A percentile compares a stretch with the other conserved stretches of the same genome.
phyloP scores from a whole-genome alignment of 2,888 invertebrate species.

The Sinelater perroti region DNA sequence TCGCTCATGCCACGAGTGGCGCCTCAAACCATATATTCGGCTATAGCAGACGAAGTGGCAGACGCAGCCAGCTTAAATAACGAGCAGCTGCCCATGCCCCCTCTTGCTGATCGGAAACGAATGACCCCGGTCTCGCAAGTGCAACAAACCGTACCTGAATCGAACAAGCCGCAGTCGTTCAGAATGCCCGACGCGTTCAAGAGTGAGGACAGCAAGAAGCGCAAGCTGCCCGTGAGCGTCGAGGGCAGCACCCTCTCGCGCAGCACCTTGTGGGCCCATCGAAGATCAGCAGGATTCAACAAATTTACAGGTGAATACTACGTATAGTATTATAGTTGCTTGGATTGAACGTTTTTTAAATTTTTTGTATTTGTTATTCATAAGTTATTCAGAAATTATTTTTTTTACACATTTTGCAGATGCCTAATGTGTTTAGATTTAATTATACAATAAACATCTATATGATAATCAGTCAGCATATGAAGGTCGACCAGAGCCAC shows the following conservation, averaged over 20 bases:
- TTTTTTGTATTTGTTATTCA: too few relatives aligned
- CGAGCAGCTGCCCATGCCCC: constrained; percentile 64
- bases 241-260: constrained; percentile 55
- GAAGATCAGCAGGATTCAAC: constrained; percentile 58
- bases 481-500: too few relatives aligned
- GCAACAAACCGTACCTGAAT: constrained; percentile 41
- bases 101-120: constrained; percentile 61
- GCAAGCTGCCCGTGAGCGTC: constrained; percentile 51
- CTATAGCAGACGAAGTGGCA: constrained; percentile 83
- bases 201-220: constrained; percentile 55
- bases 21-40: constrained; percentile 85
- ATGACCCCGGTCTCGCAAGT: constrained; percentile 44
- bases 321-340: not conserved
- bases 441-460: too few relatives aligned
- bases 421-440: too few relatives aligned
- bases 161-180: constrained; percentile 50
- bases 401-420: too few relatives aligned
- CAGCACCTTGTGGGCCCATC: constrained; percentile 57
- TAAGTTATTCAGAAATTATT: too few relatives aligned
- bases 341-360: not conserved
- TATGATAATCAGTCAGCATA: too few relatives aligned
- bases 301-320: constrained; percentile 60
- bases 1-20: constrained; percentile 85
- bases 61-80: constrained; percentile 72
- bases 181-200: constrained; percentile 53